Percentiles rank a stretch among this genome's conserved stretches.
Evolutionary conservation across 2,797 vertebrate species (phyloP).

Genomic region (Sebastolobus altivelis): DNA sequence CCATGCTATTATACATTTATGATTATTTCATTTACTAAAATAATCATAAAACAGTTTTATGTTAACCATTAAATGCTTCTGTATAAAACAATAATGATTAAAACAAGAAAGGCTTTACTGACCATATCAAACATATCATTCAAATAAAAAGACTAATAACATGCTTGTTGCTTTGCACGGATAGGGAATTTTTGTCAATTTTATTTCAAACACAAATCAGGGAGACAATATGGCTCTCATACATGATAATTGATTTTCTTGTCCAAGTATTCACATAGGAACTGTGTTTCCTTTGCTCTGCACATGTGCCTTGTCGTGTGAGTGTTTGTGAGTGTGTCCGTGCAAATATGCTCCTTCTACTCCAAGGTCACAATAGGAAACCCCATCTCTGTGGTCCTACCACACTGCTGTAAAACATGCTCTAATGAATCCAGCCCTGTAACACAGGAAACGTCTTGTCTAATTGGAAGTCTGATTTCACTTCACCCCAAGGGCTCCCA

Average conservation of each 20-base stretch:
- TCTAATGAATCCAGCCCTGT: slow-evolving; percentile 61
- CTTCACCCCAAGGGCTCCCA: slow-evolving; percentile 54
- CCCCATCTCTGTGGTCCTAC: slow-evolving; percentile 57
- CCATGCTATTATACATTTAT: not conserved
- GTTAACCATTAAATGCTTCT: slow-evolving; percentile 1
- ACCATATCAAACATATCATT: not conserved
- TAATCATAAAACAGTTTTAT: slow-evolving; percentile 6
- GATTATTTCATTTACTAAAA: not conserved
- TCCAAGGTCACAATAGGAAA: slow-evolving; percentile 69
- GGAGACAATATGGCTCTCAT: not conserved
- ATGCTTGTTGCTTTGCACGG: slow-evolving; percentile 17
- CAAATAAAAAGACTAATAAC: slow-evolving; percentile 1
- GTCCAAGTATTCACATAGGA: not conserved
- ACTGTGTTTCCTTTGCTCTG: not conserved
- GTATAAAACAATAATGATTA: slow-evolving; percentile 1
- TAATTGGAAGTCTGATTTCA: slow-evolving; percentile 74
- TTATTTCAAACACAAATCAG: not conserved
- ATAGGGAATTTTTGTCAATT: not conserved
- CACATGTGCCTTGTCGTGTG: not conserved
- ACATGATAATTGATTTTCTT: not conserved
- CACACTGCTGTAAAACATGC: slow-evolving; percentile 61
- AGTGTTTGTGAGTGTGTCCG: not conserved
- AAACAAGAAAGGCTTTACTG: slow-evolving; percentile 17
- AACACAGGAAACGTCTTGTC: slow-evolving; percentile 60
- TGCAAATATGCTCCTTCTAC: not conserved